phyloP scores from a whole-genome alignment of 2,113 vertebrate species.

The Gymnorhina tibicen region DNA sequence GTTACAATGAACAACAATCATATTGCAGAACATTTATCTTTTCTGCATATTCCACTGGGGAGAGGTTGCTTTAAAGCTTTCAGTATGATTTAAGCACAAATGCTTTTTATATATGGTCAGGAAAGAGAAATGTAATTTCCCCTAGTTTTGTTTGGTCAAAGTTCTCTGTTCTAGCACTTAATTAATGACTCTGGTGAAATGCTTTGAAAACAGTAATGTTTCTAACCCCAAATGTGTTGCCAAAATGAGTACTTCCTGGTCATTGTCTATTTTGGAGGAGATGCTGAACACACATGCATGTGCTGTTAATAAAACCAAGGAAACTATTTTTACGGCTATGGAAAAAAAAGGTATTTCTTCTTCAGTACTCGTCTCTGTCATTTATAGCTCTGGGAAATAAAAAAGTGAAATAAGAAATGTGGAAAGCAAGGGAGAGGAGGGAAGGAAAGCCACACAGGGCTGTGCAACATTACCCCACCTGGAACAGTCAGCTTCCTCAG shows the following conservation, averaged over 20 bases:
- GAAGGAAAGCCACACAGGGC: neutral
- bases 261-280: conserved; percentile 27
- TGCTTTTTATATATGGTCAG: conserved; percentile 31
- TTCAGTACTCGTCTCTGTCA: neutral
- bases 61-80: conserved; percentile 33
- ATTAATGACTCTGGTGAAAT: conserved; percentile 56
- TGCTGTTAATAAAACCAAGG: conserved; percentile 17
- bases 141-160: conserved; percentile 27
- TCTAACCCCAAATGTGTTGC: conserved; percentile 45
- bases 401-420: neutral
- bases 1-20: neutral
- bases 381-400: conserved; percentile 8
- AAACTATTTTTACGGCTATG: conserved; percentile 31
- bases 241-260: conserved; percentile 54
- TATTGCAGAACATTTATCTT: neutral
- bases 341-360: conserved; percentile 32
- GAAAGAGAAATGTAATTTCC: conserved; percentile 26
- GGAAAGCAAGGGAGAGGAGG: neutral
- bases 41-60: neutral
- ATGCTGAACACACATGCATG: neutral
- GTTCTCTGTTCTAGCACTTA: conserved; percentile 48
- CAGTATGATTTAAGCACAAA: conserved; percentile 44
- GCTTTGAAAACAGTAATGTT: conserved; percentile 56
- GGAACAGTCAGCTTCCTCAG: neutral
- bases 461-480: neutral